phyloP scores from a whole-genome alignment of 2,888 invertebrate species.

The Notodonta ziczac region DNA sequence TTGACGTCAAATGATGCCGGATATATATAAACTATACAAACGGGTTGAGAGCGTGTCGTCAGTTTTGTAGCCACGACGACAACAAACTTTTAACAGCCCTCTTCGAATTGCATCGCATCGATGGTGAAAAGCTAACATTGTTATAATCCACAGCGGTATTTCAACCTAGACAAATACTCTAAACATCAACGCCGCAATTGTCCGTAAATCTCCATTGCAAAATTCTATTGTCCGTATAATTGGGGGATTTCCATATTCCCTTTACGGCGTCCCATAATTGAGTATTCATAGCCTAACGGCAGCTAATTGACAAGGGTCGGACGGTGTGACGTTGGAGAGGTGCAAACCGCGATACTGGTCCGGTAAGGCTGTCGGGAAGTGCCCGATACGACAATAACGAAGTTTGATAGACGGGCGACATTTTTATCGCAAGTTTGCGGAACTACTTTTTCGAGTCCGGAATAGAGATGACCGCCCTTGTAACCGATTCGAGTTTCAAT shows the following conservation, averaged over 20 bases:
- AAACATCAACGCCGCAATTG: conserved; percentile 9
- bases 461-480: too few species aligned
- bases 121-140: too few species aligned
- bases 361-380: conserved; percentile 14
- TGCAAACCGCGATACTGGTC: conserved; percentile 31
- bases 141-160: too few species aligned
- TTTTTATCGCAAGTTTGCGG: background rate
- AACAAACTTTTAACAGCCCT: too few species aligned
- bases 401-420: background rate
- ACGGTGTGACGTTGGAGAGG: conserved; percentile 44
- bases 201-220: conserved; percentile 22
- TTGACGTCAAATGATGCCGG: too few species aligned
- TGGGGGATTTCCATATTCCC: conserved; percentile 46
- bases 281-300: conserved; percentile 56
- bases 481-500: too few species aligned
- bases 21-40: too few species aligned
- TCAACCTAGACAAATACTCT: background rate
- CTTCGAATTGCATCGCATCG: too few species aligned
- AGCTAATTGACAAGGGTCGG: conserved; percentile 60
- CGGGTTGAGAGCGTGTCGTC: too few species aligned
- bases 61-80: too few species aligned
- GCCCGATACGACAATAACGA: conserved; percentile 7
- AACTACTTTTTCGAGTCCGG: too few species aligned
- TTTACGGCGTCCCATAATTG: conserved; percentile 54
- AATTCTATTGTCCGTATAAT: conserved; percentile 45